A percentile compares a stretch with the other conserved stretches of the same genome.
These are phyloP conservation scores for Drosophila jambulina DNA, from an alignment of 1,140 invertebrate species.

Conservation along the genomic window DNA sequence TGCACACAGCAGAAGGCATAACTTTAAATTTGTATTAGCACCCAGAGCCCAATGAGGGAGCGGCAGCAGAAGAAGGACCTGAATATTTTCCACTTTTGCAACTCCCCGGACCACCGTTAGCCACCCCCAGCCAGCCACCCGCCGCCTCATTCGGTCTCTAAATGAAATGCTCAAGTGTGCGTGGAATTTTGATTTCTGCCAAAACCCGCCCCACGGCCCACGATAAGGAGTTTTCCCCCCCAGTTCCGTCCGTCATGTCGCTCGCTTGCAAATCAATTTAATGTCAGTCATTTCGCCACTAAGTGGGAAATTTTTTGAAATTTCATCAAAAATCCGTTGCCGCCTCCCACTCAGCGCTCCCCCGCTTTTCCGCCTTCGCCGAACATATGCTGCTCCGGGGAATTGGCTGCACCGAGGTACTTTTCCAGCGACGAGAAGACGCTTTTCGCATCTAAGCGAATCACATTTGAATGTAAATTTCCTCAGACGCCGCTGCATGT, in stretches of 20 bases:
- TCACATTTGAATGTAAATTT: conserved; percentile 84
- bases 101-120: conserved; percentile 52
- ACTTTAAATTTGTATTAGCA: conserved; percentile 85
- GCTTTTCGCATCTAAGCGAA: conserved; percentile 77
- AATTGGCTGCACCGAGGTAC: conserved; percentile 79
- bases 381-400: conserved; percentile 80
- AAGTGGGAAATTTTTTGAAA: conserved; percentile 84
- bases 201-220: conserved; percentile 26
- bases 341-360: not conserved
- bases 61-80: conserved; percentile 52
- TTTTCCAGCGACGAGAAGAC: conserved; percentile 43
- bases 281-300: conserved; percentile 84
- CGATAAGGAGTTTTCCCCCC: conserved; percentile 32
- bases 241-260: conserved; percentile 79
- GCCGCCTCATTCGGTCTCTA: conserved; percentile 62
- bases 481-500: conserved; percentile 77
- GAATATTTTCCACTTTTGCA: conserved; percentile 71
- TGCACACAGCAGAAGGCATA: conserved; percentile 61
- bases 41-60: conserved; percentile 76
- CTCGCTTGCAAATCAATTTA: conserved; percentile 85
- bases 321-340: conserved; percentile 84
- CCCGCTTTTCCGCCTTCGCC: conserved; percentile 17
- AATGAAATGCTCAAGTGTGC: conserved; percentile 85
- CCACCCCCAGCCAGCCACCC: conserved; percentile 6
- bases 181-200: conserved; percentile 84